Conservation (phyloP, 2,797 vertebrate species). For the Clamator glandarius region DNA sequence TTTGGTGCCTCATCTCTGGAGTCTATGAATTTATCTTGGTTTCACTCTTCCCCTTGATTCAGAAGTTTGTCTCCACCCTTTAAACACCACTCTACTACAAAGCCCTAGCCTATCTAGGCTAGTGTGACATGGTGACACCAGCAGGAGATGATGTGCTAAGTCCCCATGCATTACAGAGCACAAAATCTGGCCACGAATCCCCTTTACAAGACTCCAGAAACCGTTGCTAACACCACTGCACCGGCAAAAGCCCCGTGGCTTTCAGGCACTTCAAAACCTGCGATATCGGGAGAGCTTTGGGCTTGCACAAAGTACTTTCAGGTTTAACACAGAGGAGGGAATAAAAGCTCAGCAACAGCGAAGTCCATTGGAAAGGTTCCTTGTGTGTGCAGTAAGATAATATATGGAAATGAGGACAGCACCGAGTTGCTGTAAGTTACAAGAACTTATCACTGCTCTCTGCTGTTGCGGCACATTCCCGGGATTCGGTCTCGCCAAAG, state of each 20-base stretch:
- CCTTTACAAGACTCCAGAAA: slow-evolving; percentile 5
- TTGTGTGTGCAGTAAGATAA: slow-evolving; percentile 61
- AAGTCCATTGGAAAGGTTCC: slow-evolving; percentile 32
- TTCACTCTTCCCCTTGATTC: slow-evolving; percentile 7
- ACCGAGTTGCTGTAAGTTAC: slow-evolving; percentile 49
- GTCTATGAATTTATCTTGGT: slow-evolving; percentile 29
- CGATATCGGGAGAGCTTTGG: not conserved
- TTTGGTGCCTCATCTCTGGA: slow-evolving; percentile 30
- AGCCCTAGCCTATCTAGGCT: not conserved
- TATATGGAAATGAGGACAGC: slow-evolving; percentile 68
- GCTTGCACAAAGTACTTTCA: not conserved
- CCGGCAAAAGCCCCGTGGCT: not conserved
- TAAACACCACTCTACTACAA: not conserved
- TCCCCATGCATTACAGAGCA: not conserved
- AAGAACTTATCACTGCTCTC: slow-evolving; percentile 74
- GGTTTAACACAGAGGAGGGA: not conserved
- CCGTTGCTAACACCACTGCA: not conserved
- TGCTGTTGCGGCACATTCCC: slow-evolving; percentile 67
- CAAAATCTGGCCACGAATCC: not conserved
- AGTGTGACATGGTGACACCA: not conserved
- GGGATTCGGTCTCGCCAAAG: slow-evolving; percentile 67
- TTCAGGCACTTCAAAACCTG: not conserved
- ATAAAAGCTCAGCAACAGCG: slow-evolving; percentile 28
- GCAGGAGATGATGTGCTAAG: not conserved
- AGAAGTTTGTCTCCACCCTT: slow-evolving; percentile 22